Conservation (phyloP, 2,888 invertebrate genomes). For the Taphrorychus bicolor region DNA sequence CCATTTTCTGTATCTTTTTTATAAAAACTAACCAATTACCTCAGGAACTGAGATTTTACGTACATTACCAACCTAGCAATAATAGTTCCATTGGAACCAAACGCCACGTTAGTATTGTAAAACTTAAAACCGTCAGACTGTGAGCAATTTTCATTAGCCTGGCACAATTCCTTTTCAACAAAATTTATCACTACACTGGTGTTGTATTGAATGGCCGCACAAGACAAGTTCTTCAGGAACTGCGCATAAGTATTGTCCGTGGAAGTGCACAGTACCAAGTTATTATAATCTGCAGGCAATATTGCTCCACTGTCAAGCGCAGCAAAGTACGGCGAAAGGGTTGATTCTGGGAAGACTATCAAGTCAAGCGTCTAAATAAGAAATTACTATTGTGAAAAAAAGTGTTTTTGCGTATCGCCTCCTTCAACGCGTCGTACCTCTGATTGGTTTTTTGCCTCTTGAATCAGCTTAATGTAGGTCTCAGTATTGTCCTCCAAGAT, state of each 20-base stretch:
- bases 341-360: constrained; percentile 35
- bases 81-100: constrained; percentile 29
- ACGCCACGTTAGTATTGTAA: constrained; percentile 36
- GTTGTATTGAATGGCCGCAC: constrained; percentile 30
- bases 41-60: too few species aligned
- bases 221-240: constrained; percentile 37
- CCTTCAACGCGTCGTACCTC: not conserved
- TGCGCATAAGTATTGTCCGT: constrained; percentile 11
- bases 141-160: not conserved
- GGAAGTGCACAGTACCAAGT: constrained; percentile 28
- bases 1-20: constrained; percentile 41
- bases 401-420: not conserved
- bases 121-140: constrained; percentile 3
- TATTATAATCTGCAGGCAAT: constrained; percentile 8
- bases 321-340: constrained; percentile 17
- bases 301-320: constrained; percentile 1
- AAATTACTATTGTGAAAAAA: not conserved
- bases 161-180: constrained; percentile 26
- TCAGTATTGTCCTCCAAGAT: constrained; percentile 18
- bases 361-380: constrained; percentile 28
- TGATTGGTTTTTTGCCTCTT: constrained; percentile 16
- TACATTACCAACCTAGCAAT: constrained; percentile 34
- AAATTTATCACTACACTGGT: constrained; percentile 36
- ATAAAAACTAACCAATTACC: too few species aligned
- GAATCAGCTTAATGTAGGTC: constrained; percentile 21